Conservation (phyloP, 2,888 invertebrate species). For the Eueremaeus valkanovi region DNA sequence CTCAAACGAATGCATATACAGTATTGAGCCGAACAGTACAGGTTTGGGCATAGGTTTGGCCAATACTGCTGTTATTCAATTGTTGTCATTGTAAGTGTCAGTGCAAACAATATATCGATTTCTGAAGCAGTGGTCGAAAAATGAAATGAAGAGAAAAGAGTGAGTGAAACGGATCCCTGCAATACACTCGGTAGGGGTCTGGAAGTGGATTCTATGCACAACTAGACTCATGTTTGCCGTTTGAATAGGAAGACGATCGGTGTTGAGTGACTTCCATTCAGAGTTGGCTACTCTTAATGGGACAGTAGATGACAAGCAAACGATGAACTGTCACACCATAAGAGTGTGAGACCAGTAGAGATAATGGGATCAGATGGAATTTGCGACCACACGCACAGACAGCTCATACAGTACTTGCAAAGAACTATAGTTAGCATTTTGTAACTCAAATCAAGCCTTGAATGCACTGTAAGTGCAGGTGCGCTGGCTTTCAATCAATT, state of each 20-base stretch:
- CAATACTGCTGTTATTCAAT: slow-evolving; percentile 3
- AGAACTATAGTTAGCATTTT: not conserved
- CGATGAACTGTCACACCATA: slow-evolving; percentile 13
- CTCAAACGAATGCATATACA: too few relatives aligned
- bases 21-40: not conserved
- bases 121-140: not conserved
- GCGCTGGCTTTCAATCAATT: slow-evolving; percentile 4
- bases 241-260: slow-evolving; percentile 27
- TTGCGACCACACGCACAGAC: slow-evolving; percentile 10
- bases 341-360: not conserved
- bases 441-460: not conserved
- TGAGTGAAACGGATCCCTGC: not conserved
- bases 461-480: not conserved
- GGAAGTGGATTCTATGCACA: slow-evolving; percentile 7
- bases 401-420: not conserved
- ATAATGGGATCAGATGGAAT: slow-evolving; percentile 16
- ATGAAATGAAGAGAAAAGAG: slow-evolving; percentile 3
- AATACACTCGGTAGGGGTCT: not conserved
- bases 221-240: not conserved
- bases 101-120: slow-evolving; percentile 24
- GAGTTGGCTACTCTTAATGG: not conserved
- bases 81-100: slow-evolving; percentile 19
- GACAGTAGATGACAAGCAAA: not conserved
- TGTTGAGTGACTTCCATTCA: slow-evolving; percentile 23
- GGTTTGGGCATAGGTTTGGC: too few relatives aligned